Base-by-base conservation (phyloP, 2,113 vertebrate genomes). In the Willisornis vidua region DNA sequence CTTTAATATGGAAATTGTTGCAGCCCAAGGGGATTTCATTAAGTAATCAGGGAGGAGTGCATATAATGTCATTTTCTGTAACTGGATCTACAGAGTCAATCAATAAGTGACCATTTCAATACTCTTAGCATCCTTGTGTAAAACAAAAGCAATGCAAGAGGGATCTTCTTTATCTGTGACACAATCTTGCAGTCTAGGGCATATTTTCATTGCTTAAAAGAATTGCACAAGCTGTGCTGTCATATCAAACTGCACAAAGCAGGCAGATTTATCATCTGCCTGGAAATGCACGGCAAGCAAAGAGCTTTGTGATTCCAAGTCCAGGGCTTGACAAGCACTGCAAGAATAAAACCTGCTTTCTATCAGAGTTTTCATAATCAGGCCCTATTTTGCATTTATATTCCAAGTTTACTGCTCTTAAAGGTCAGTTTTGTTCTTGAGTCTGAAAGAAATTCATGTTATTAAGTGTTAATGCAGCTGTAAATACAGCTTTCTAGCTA, bases 31-130 rank as follows among this genome's bases (percentile, higher is more conserved):
- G 83, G 65, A 95, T 86, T 96, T 92, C 94, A 96, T 97, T 97
- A 97, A 94, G 89, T 96, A 96, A 97, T 97, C 96, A 97, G 76
- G 94, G 88, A 84, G 87, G 48, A 66, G 70, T 72, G 29, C 54
- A 68, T 85, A 86, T 55, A 95, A 82, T 96, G 85, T 94, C 81
- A 87, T 90, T 90, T 87, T 33, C 81, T 91, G 72, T 96, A 97
- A 97, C 63, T 67, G 52, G 92, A 94, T 96, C 90, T 90, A 46
- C n/a, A 17, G 17, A 72, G 37, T 68, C 49, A 93, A 94, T 97
- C 95, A 97, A 85, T 96, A 96, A 87, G 12, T 71, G 75, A 49
- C 74, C 82, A 70, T 74, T 88, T 87, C 31, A 81, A 86, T 51
- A 52, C 49, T 59, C 41, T 58, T 37, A 67, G 24, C 43, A 65